Conservation (phyloP, 2,888 invertebrate genomes). For the Drosophila lacicola region DNA sequence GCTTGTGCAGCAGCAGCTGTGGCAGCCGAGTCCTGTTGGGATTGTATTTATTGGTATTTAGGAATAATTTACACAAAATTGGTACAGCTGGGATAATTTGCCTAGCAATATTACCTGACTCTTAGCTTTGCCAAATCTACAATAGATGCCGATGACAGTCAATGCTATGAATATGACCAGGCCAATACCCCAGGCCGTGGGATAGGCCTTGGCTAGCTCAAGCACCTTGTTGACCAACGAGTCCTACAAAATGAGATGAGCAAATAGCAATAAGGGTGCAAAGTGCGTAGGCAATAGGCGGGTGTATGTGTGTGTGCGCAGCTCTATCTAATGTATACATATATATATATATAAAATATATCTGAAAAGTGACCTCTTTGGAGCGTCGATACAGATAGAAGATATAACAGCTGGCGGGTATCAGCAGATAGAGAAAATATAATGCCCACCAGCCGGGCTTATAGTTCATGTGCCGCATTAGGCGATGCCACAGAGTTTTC, state of each 20-base stretch:
- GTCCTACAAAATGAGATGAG: constrained; percentile 87
- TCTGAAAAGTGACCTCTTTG: constrained; percentile 87
- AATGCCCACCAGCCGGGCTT: constrained; percentile 92
- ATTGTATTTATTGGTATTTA: neutral
- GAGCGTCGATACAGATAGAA: constrained; percentile 88
- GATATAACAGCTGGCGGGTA: constrained; percentile 90
- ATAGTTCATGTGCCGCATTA: constrained; percentile 91
- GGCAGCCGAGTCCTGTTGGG: constrained; percentile 84
- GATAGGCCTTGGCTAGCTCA: constrained; percentile 92
- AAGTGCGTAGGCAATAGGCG: constrained; percentile 46
- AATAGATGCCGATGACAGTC: constrained; percentile 87
- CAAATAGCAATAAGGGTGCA: constrained; percentile 62
- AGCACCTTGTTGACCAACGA: constrained; percentile 91
- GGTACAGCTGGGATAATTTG: neutral
- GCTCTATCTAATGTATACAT: constrained; percentile 16
- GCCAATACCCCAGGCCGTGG: constrained; percentile 95
- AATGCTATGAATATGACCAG: constrained; percentile 92
- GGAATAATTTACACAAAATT: neutral
- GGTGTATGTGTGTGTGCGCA: constrained; percentile 17
- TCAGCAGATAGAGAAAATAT: constrained; percentile 91
- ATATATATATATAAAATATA: constrained; percentile 2
- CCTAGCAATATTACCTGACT: constrained; percentile 85
- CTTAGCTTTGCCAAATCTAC: constrained; percentile 66
- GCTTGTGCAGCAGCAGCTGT: constrained; percentile 85
- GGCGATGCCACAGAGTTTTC: constrained; percentile 90